Percentiles rank a stretch among this genome's conserved stretches.
Conservation (phyloP, 2,797 vertebrate species). For the Sebastes nivosus region DNA sequence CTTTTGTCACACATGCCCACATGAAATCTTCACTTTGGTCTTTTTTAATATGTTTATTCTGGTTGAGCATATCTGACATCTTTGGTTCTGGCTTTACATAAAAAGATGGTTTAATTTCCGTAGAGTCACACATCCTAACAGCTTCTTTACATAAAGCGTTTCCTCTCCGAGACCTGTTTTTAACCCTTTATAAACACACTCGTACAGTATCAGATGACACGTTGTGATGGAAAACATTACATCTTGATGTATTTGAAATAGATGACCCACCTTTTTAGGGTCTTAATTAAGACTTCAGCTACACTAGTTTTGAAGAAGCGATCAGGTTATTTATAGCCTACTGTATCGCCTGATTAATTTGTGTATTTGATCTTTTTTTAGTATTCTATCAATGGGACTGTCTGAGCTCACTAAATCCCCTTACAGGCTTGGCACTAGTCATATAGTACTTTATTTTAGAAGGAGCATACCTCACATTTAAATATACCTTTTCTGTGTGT, state of each 20-base stretch:
- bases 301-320: not conserved
- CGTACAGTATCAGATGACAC: not conserved
- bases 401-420: not conserved
- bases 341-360: not conserved
- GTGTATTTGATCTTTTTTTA: not conserved
- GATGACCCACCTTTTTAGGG: not conserved
- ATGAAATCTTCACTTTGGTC: not conserved
- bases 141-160: not conserved
- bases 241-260: not conserved
- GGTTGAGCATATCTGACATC: not conserved
- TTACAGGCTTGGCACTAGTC: no score
- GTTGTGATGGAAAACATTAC: not conserved
- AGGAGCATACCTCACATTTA: not conserved
- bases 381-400: not conserved
- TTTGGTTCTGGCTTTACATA: not conserved
- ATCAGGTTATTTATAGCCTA: not conserved
- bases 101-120: not conserved
- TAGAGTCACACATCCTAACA: not conserved
- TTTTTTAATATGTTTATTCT: not conserved
- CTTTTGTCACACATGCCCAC: slow-evolving; percentile 4
- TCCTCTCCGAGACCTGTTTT: not conserved
- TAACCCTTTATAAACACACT: not conserved
- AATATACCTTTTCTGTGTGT: not conserved
- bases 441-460: not conserved
- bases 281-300: not conserved